Percentiles rank a stretch among this genome's conserved stretches.
These are phyloP conservation scores for Trichogramma evanescens DNA, from an alignment of 2,888 invertebrate species.

Conservation along the genomic window DNA sequence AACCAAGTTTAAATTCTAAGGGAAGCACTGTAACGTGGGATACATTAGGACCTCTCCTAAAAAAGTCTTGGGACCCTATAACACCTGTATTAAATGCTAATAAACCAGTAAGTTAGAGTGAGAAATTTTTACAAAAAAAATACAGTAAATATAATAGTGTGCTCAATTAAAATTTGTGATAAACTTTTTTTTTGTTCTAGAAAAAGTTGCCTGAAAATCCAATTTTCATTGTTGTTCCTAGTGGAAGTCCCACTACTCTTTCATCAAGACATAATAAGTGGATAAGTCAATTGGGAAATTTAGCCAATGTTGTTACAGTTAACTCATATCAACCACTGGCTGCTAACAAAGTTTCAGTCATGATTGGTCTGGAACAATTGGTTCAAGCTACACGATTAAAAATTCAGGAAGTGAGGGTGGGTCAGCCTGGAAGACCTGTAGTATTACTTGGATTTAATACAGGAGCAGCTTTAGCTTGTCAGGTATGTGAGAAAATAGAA, in stretches of 20 bases:
- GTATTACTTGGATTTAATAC: constrained; percentile 72
- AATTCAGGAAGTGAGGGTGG: constrained; percentile 62
- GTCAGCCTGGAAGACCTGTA: constrained; percentile 63
- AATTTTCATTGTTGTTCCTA: constrained; percentile 59
- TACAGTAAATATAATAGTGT: not conserved
- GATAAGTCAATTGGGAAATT: constrained; percentile 59
- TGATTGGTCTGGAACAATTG: constrained; percentile 57
- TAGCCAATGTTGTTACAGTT: constrained; percentile 63
- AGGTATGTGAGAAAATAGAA: constrained; percentile 45
- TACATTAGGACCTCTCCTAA: constrained; percentile 58
- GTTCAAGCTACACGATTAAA: constrained; percentile 62
- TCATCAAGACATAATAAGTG: constrained; percentile 62
- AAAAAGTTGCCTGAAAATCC: constrained; percentile 64
- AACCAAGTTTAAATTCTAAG: constrained; percentile 49
- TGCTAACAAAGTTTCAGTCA: constrained; percentile 48
- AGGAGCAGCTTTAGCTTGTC: constrained; percentile 68
- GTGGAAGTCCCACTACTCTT: constrained; percentile 46
- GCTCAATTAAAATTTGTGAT: not conserved
- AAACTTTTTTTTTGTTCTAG: constrained; percentile 39
- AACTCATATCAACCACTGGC: constrained; percentile 50
- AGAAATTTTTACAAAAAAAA: not conserved
- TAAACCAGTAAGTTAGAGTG: constrained; percentile 51
- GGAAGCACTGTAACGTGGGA: constrained; percentile 55
- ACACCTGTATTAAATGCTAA: constrained; percentile 53
- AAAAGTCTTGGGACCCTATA: constrained; percentile 71